These are phyloP conservation scores for Orthosia cruda DNA, from an alignment of 2,888 invertebrate species.

Conservation along the genomic window DNA sequence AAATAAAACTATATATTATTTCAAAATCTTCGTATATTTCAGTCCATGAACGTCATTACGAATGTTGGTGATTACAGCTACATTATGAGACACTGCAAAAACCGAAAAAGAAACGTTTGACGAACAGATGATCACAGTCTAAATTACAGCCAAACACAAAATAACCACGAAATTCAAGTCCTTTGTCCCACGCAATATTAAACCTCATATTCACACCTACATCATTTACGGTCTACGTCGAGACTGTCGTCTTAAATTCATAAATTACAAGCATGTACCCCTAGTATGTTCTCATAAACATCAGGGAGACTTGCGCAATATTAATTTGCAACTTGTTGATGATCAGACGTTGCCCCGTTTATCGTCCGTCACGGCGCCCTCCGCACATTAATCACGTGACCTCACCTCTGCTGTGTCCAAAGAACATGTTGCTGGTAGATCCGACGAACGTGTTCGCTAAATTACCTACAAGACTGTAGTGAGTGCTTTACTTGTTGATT, in stretches of 20 bases:
- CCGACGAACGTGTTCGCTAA: constrained; percentile 15
- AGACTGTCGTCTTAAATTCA: constrained; percentile 59
- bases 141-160: constrained; percentile 29
- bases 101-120: neutral
- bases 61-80: neutral
- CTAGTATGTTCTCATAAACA: constrained; percentile 78
- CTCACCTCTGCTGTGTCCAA: constrained; percentile 80
- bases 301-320: constrained; percentile 78
- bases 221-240: constrained; percentile 39
- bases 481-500: constrained; percentile 8
- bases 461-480: constrained; percentile 13
- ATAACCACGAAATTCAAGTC: constrained; percentile 18
- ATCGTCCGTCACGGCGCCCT: constrained; percentile 83
- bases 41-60: neutral
- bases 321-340: constrained; percentile 92
- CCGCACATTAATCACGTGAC: constrained; percentile 89
- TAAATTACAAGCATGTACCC: constrained; percentile 66
- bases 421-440: constrained; percentile 69
- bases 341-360: constrained; percentile 83
- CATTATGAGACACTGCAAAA: neutral
- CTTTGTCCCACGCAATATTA: constrained; percentile 36
- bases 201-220: constrained; percentile 43
- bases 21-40: neutral
- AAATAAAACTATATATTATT: neutral
- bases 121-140: neutral